Conservation (phyloP, 2,113 vertebrate genomes). For the Rhagologus leucostigma region DNA sequence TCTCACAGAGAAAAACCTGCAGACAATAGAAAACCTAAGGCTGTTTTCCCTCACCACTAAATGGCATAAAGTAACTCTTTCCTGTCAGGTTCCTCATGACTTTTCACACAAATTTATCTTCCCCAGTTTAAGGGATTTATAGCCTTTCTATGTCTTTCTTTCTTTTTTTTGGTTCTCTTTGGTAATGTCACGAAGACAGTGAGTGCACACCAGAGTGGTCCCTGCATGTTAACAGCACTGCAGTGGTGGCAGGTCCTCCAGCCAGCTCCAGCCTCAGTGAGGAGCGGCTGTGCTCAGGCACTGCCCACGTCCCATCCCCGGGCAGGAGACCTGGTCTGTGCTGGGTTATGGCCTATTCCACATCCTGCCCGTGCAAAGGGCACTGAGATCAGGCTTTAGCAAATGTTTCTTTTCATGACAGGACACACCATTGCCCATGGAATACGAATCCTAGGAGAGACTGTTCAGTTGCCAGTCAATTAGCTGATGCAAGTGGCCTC, state of each 20-base stretch:
- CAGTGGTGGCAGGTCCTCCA: neutral
- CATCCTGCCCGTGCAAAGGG: neutral
- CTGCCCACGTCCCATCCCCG: neutral
- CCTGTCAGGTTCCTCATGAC: slow-evolving; percentile 31
- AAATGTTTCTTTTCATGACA: neutral
- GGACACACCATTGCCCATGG: neutral
- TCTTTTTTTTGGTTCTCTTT: neutral
- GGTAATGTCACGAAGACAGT: neutral
- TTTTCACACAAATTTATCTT: slow-evolving; percentile 31
- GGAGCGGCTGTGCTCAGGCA: neutral
- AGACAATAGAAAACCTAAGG: slow-evolving; percentile 51
- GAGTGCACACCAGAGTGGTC: neutral
- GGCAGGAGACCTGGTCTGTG: neutral
- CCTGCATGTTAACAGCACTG: neutral
- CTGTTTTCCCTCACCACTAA: slow-evolving; percentile 2
- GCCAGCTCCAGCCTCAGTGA: neutral
- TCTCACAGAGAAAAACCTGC: slow-evolving; percentile 62
- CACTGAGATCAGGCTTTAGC: neutral
- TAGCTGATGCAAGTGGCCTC: neutral
- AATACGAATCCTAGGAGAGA: neutral
- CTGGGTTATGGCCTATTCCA: neutral
- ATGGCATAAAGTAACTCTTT: slow-evolving; percentile 51
- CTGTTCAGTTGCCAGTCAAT: neutral
- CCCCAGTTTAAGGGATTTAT: neutral
- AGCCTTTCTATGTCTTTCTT: neutral